Conservation (phyloP, 2,113 vertebrate species). For the Larimichthys crocea region DNA sequence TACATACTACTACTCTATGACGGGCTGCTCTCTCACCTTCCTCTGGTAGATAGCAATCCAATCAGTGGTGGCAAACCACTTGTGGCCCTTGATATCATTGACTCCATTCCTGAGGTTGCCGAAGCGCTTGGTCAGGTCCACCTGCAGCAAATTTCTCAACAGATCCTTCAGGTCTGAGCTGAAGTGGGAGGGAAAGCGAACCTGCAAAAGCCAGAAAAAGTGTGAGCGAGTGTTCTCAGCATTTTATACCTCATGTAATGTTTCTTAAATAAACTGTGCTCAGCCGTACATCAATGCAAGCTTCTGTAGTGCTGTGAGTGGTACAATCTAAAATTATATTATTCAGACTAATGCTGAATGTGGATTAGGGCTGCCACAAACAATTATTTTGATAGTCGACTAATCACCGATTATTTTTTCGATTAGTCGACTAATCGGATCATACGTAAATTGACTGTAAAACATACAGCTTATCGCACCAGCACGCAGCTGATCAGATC, state of each 20-base stretch:
- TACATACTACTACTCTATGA: background rate
- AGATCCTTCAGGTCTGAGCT: constrained; percentile 95
- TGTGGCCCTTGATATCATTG: constrained; percentile 95
- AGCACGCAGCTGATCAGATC: too few species aligned
- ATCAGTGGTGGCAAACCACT: constrained; percentile 95
- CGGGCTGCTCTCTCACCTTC: constrained; percentile 83
- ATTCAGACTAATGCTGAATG: background rate
- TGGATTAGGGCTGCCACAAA: background rate
- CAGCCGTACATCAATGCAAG: background rate
- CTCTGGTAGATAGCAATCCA: constrained; percentile 97
- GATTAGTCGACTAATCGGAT: too few species aligned
- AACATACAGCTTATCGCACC: too few species aligned
- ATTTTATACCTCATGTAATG: background rate
- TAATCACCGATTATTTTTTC: too few species aligned
- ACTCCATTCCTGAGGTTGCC: constrained; percentile 96
- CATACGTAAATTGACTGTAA: too few species aligned
- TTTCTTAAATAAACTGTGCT: constrained; percentile 4
- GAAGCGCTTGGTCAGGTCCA: constrained; percentile 95
- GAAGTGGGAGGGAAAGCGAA: constrained; percentile 95
- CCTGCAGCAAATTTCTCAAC: constrained; percentile 93
- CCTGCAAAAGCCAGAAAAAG: constrained; percentile 69
- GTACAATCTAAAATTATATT: background rate
- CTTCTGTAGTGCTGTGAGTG: background rate
- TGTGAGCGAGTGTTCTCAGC: background rate
- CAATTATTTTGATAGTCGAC: too few species aligned